Percentiles rank a stretch among this genome's conserved stretches.
Evolutionary conservation across 2,888 invertebrate genomes (phyloP).

Genomic region (Macrophya annulata): DNA sequence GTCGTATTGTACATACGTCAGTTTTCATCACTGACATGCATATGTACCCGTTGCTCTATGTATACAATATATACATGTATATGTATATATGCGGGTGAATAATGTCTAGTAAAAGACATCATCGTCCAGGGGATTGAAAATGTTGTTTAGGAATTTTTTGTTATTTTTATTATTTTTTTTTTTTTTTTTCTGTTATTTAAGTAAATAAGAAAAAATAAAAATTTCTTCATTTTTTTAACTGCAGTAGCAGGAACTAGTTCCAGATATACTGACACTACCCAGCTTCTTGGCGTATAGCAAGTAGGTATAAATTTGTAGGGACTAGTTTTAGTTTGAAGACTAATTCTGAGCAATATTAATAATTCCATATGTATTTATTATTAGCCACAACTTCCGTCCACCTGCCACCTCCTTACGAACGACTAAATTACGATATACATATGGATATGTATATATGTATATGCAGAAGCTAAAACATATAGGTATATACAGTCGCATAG

Average conservation of each 20-base stretch:
- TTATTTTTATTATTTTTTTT: too few species aligned
- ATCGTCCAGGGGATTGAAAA: too few species aligned
- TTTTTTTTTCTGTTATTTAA: not conserved
- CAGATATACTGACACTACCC: not conserved
- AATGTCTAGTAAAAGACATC: too few species aligned
- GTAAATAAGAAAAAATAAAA: too few species aligned
- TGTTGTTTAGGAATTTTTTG: too few species aligned
- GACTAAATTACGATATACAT: conserved; percentile 34
- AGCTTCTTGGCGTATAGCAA: not conserved
- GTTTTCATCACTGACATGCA: not conserved
- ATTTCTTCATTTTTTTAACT: too few species aligned
- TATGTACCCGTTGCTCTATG: not conserved
- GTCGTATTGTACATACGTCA: conserved; percentile 12
- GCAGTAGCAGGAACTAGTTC: not conserved
- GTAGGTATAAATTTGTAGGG: not conserved
- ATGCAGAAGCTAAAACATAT: not conserved
- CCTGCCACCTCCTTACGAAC: conserved; percentile 40
- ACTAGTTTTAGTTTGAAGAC: conserved; percentile 20
- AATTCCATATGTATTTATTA: conserved; percentile 51
- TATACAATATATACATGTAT: too few species aligned
- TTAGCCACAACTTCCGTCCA: conserved; percentile 53
- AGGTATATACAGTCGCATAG: too few species aligned
- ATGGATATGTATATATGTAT: not conserved
- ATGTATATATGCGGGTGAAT: not conserved
- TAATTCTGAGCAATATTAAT: conserved; percentile 47